Percentiles rank a stretch among this genome's conserved stretches.
phyloP scores from a whole-genome alignment of 2,113 vertebrate species.

The Varanus salvator region DNA sequence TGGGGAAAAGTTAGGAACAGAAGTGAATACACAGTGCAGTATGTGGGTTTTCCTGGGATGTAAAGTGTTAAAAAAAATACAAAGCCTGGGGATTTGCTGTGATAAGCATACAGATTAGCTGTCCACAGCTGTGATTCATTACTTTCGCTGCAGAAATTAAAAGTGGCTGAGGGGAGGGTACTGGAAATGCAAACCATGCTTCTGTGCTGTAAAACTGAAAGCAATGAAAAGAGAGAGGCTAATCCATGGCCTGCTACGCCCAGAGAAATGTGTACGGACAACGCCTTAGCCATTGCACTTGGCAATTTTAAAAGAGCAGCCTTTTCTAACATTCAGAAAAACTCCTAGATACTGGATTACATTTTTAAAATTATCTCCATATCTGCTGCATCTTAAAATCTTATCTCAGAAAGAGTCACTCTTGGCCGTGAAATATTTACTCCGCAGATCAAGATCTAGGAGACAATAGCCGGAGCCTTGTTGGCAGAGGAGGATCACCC shows the following conservation, averaged over 20 bases:
- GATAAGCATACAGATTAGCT: conserved; percentile 86
- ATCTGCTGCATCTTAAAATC: conserved; percentile 66
- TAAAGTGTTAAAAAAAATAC: conserved; percentile 82
- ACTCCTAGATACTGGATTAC: conserved; percentile 41
- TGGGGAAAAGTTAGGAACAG: conserved; percentile 20
- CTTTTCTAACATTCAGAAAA: conserved; percentile 43
- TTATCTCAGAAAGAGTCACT: conserved; percentile 68
- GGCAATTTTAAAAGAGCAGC: conserved; percentile 71
- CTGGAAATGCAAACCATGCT: conserved; percentile 83
- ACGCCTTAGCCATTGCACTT: conserved; percentile 76
- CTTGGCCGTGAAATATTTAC: conserved; percentile 84
- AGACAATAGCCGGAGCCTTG: conserved; percentile 89
- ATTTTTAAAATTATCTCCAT: conserved; percentile 59
- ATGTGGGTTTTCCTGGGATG: conserved; percentile 76
- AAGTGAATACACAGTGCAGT: conserved; percentile 56
- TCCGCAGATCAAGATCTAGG: conserved; percentile 93
- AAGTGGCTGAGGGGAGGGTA: conserved; percentile 84
- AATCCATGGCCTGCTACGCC: conserved; percentile 76
- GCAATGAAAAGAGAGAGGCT: conserved; percentile 79
- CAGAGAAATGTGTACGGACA: conserved; percentile 76
- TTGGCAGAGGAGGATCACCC: conserved; percentile 91
- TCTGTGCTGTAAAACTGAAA: conserved; percentile 82
- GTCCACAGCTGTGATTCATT: conserved; percentile 87
- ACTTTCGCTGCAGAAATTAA: conserved; percentile 87
- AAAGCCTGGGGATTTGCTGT: conserved; percentile 82